Conservation (phyloP, 2,888 invertebrate genomes). For the Trachelus iudaicus region DNA sequence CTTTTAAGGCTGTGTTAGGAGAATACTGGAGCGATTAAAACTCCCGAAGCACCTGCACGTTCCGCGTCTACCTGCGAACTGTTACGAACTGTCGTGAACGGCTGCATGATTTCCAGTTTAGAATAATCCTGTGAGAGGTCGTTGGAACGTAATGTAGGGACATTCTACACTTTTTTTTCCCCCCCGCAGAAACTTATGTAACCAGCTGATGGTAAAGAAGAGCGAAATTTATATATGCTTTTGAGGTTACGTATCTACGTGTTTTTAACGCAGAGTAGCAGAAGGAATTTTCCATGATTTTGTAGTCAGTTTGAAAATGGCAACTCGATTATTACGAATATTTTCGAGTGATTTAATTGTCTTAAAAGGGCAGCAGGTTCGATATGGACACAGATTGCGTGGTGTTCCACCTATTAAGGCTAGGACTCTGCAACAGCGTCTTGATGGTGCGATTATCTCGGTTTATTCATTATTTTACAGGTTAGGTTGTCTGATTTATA, state of each 20-base stretch:
- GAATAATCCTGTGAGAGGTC: neutral
- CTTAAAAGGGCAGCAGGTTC: slow-evolving; percentile 34
- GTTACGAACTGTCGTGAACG: slow-evolving; percentile 1
- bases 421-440: slow-evolving; percentile 74
- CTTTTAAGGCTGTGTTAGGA: neutral
- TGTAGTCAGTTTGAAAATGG: slow-evolving; percentile 20
- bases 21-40: neutral
- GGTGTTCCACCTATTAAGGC: slow-evolving; percentile 80
- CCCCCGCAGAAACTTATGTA: neutral
- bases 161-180: neutral
- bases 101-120: neutral
- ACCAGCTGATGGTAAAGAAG: neutral
- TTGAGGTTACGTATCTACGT: neutral
- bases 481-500: neutral
- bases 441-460: slow-evolving; percentile 70
- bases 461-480: neutral
- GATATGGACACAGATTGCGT: slow-evolving; percentile 69
- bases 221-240: neutral
- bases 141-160: neutral
- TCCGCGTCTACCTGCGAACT: slow-evolving; percentile 18
- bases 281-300: neutral
- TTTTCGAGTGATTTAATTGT: slow-evolving; percentile 28
- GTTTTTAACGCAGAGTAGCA: neutral
- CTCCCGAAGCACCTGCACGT: neutral
- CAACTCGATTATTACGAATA: slow-evolving; percentile 31